Conservation (phyloP, 2,113 vertebrate genomes). For the Pleuronectes platessa region DNA sequence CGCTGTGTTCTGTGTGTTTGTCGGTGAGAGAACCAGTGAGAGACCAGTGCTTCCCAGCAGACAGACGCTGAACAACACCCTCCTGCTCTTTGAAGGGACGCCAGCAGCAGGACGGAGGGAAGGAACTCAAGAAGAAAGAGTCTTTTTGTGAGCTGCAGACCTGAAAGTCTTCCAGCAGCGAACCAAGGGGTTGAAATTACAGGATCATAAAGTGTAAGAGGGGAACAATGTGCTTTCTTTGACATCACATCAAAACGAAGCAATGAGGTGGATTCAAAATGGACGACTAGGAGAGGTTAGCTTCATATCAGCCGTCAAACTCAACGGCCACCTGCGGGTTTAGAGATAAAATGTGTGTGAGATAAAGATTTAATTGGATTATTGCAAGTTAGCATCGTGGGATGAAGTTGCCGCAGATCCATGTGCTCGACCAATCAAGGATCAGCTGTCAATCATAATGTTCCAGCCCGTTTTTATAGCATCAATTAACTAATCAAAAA, state of each 20-base stretch:
- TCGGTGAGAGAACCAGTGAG: conserved; percentile 9
- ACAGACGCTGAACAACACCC: conserved; percentile 47
- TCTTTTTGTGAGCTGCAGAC: conserved; percentile 53
- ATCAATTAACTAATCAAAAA: no score
- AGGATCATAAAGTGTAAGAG: conserved; percentile 34
- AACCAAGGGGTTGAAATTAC: conserved; percentile 58
- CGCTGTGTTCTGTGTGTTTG: conserved; percentile 5
- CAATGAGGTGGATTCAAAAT: conserved; percentile 12
- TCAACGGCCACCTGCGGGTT: neutral
- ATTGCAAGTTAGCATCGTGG: neutral
- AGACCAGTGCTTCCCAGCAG: conserved; percentile 11
- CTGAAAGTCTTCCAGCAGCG: conserved; percentile 48
- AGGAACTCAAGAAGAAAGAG: conserved; percentile 67
- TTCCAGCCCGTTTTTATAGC: no score
- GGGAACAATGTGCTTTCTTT: conserved; percentile 44
- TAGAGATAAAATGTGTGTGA: conserved; percentile 10
- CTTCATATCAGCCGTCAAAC: conserved; percentile 26
- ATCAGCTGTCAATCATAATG: no score
- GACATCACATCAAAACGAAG: conserved; percentile 43
- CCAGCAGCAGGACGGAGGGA: conserved; percentile 63
- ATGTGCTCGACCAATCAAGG: no score
- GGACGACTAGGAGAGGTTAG: conserved; percentile 7
- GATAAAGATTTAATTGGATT: conserved; percentile 10
- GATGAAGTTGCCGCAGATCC: no score
- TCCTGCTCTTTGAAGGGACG: conserved; percentile 58